Evolutionary conservation across 2,888 invertebrate species (phyloP).

Genomic region (Adelognathus sp.): DNA sequence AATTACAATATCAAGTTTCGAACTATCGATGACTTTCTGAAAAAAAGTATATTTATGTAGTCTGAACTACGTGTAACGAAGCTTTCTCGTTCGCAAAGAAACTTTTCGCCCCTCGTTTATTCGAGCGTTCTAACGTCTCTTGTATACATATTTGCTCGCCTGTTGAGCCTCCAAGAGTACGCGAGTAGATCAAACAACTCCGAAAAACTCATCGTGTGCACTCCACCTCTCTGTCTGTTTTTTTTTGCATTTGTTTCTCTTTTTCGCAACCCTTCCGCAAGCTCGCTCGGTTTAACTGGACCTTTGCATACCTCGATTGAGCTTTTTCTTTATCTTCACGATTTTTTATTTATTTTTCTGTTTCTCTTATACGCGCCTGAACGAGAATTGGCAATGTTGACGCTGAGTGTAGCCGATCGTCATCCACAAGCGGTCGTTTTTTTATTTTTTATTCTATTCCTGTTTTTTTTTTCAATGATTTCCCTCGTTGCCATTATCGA

Average conservation of each 20-base stretch:
- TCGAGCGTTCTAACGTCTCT: conserved; percentile 25
- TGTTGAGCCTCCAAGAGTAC: conserved; percentile 44
- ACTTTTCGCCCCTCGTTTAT: conserved; percentile 32
- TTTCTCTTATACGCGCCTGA: neutral
- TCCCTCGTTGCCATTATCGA: conserved; percentile 15
- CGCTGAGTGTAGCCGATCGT: neutral
- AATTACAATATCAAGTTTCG: neutral
- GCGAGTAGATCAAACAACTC: conserved; percentile 54
- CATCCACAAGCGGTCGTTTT: neutral
- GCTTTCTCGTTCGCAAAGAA: neutral
- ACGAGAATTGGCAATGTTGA: neutral
- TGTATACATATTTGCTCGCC: conserved; percentile 43
- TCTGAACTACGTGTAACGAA: neutral
- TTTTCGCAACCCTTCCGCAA: conserved; percentile 34
- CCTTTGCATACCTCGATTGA: neutral
- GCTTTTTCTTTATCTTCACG: neutral
- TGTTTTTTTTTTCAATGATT: too few relatives aligned
- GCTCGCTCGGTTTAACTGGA: conserved; percentile 13
- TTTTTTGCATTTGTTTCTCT: conserved; percentile 29
- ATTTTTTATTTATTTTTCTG: neutral
- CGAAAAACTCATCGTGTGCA: conserved; percentile 54
- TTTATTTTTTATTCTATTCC: neutral
- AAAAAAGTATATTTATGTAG: neutral
- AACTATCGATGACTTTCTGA: neutral
- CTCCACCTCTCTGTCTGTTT: conserved; percentile 44